Evolutionary conservation across 2,888 invertebrate species (phyloP), one percentile per base, ranked within the genome.

Genomic region (Aethes cnicana): DNA sequence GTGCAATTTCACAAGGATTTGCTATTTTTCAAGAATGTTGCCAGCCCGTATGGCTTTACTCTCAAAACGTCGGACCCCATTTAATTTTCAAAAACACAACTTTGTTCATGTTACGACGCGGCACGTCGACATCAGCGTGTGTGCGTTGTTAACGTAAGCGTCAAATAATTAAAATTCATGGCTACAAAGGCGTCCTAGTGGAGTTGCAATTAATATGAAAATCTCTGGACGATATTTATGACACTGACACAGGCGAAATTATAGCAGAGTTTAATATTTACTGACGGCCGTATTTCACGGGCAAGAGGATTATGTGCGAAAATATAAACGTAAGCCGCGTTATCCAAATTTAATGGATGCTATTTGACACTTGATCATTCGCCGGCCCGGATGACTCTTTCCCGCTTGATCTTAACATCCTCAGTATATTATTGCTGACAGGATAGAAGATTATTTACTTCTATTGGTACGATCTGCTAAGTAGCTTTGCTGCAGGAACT

Each of bases 231-330:
- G 73, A 77, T 81, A 84, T 85, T 83, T 85, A 85, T 77, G 77
- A 74, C 74, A 77, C 72, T 72, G 74, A 77, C 77, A 75, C 72
- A 62, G 58, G 74, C 72, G 66, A 77, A 83, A 84, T 84, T 81
- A 82, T 78, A 75, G 72, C 75, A 56, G 66, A 76, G 72, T 81
- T 79, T 81, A 83, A 85, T 86, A 80, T 86, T 84, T 81, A 84
- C 84, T 74, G 79, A 80, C 76, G 72, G 69, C 71, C 80, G 77
- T 84, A 85, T 84, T 84, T 86, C 81, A 81, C 79, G 76, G 76
- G 74, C 71, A 66, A 68, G 69, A 72, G 77, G 81, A 83, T 84
- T 84, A 84, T 75, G 77, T 72, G 79, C 72, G 67, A 81, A n/a
- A 81, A 81, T 77, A 76, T 78, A 76, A 77, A 73, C 58, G 69